Evolutionary conservation across 2,113 vertebrate species (phyloP).

Genomic region (Herpetotheres cachinnans): DNA sequence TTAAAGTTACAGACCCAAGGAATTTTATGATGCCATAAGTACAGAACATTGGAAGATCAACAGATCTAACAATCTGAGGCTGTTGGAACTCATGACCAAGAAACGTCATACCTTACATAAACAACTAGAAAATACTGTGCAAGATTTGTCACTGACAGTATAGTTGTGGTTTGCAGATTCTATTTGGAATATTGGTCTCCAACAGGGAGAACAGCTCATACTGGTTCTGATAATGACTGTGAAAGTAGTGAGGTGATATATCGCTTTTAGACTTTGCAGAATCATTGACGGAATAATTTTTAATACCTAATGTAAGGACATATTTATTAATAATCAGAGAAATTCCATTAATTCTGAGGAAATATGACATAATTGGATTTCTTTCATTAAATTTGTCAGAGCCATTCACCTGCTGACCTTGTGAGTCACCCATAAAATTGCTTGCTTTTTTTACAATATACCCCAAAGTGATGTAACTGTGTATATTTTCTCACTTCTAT

Average conservation of each 20-base stretch:
- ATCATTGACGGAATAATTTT: background rate
- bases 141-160: background rate
- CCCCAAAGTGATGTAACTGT: background rate
- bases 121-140: background rate
- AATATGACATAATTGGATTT: background rate
- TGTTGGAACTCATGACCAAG: background rate
- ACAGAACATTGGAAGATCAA: background rate
- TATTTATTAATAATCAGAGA: background rate
- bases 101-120: background rate
- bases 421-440: background rate
- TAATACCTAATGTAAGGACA: background rate
- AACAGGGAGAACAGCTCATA: background rate
- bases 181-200: background rate
- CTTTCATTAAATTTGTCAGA: background rate
- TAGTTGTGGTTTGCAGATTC: background rate
- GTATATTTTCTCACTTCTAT: background rate
- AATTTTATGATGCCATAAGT: background rate
- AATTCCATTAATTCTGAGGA: background rate
- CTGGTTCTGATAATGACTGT: background rate
- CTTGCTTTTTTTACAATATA: background rate
- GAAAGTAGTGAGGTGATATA: background rate
- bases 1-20: background rate
- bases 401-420: background rate
- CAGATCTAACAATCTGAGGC: background rate
- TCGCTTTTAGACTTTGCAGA: background rate